A percentile compares a stretch with the other conserved stretches of the same genome.
phyloP scores from a whole-genome alignment of 2,113 vertebrate genomes.

The Saccopteryx bilineata region DNA sequence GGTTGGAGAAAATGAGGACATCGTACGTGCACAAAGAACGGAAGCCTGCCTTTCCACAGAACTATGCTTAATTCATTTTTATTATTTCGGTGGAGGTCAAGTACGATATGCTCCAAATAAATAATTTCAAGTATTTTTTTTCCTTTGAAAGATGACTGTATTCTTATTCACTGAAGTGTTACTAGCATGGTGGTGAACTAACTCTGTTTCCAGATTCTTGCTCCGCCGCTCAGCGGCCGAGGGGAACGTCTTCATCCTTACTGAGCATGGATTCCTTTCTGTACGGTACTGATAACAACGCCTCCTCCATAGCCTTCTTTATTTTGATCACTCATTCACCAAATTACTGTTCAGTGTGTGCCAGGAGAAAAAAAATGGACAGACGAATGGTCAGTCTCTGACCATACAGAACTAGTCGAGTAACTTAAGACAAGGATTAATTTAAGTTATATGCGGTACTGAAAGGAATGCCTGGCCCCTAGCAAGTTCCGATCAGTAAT shows the following conservation, averaged over 20 bases:
- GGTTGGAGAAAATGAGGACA: not conserved
- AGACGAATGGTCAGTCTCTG: not conserved
- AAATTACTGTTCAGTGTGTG: not conserved
- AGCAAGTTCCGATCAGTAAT: not conserved
- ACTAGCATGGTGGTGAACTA: not conserved
- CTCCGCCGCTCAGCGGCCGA: accelerated
- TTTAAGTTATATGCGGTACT: not conserved
- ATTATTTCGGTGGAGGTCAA: not conserved
- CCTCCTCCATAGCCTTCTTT: not conserved
- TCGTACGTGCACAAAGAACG: accelerated
- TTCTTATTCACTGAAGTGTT: not conserved
- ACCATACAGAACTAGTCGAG: not conserved
- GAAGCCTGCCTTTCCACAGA: not conserved
- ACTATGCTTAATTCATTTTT: not conserved
- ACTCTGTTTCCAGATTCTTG: not conserved
- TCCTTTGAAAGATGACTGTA: not conserved
- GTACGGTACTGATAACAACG: not conserved
- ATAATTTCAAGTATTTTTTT: not conserved
- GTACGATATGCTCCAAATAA: not conserved
- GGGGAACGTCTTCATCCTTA: not conserved
- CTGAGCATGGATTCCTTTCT: not conserved
- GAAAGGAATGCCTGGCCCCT: not conserved
- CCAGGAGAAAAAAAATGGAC: not conserved
- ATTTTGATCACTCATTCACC: not conserved
- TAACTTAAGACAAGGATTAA: not conserved